Percentiles rank a stretch among this genome's conserved stretches.
Conservation (phyloP, 2,888 invertebrate genomes). For the Trachelus tabidus region DNA sequence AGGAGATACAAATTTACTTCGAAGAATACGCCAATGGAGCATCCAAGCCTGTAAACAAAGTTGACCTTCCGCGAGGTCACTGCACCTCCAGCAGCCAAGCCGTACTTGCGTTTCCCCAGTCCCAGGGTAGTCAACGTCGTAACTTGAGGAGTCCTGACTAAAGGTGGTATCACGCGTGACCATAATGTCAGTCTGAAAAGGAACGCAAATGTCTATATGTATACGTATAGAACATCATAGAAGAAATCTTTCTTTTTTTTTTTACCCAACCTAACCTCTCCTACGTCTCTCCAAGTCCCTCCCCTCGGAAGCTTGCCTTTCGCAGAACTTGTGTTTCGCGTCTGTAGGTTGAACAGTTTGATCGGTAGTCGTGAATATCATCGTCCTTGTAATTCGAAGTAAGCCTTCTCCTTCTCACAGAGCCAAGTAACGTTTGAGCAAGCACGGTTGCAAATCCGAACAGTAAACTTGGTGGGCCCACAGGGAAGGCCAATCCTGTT, state of each 20-base stretch:
- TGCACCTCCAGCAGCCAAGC: conserved; percentile 25
- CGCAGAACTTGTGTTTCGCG: not conserved
- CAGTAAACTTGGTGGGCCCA: not conserved
- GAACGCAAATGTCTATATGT: not conserved
- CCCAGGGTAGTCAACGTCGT: not conserved
- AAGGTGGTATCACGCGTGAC: not conserved
- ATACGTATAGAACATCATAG: not conserved
- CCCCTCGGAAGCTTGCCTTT: not conserved
- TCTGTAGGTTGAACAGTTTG: not conserved
- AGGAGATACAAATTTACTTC: not conserved
- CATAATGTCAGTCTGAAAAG: not conserved
- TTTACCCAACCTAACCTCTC: not conserved
- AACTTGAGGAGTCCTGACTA: not conserved
- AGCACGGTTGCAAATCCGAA: not conserved
- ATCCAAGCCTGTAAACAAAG: not conserved
- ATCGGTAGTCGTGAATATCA: not conserved
- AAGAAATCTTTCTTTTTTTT: not conserved
- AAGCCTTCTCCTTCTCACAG: not conserved
- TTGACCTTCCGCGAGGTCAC: conserved; percentile 37
- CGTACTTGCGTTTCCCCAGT: conserved; percentile 28
- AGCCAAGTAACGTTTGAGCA: not conserved
- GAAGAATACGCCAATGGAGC: not conserved
- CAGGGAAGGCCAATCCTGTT: conserved; percentile 28
- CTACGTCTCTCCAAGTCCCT: not conserved
- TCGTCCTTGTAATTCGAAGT: not conserved